These are phyloP conservation scores for Elymnias hypermnestra DNA, from an alignment of 1,140 invertebrate genomes.

Conservation along the genomic window DNA sequence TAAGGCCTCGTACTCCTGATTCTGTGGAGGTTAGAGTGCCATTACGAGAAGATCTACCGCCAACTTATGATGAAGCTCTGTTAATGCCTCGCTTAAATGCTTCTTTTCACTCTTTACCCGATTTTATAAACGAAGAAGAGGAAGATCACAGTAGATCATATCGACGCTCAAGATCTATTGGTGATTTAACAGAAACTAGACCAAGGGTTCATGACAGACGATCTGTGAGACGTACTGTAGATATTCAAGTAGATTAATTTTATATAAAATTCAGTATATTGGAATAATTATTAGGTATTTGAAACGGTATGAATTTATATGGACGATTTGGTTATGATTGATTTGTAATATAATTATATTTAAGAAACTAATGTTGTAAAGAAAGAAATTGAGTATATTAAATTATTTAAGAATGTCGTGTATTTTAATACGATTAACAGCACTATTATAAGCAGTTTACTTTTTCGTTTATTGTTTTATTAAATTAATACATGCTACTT, in stretches of 20 bases:
- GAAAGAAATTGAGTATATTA: no score
- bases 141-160: slow-evolving; percentile 19
- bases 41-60: slow-evolving; percentile 79
- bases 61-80: slow-evolving; percentile 84
- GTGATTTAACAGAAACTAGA: slow-evolving; percentile 51
- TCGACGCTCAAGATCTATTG: slow-evolving; percentile 59
- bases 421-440: no score
- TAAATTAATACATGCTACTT: no score
- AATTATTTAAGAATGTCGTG: no score
- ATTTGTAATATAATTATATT: no score
- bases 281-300: no score
- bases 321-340: no score
- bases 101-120: slow-evolving; percentile 78
- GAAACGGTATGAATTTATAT: no score
- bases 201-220: slow-evolving; percentile 47
- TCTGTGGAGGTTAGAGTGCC: slow-evolving; percentile 72
- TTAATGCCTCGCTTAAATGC: slow-evolving; percentile 80
- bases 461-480: no score
- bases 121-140: slow-evolving; percentile 59
- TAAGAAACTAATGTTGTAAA: no score
- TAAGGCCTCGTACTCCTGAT: slow-evolving; percentile 60
- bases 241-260: slow-evolving; percentile 22
- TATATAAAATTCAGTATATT: not conserved
- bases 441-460: no score
- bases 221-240: slow-evolving; percentile 48